phyloP scores from a whole-genome alignment of 2,888 invertebrate species.

The Patella pellucida region DNA sequence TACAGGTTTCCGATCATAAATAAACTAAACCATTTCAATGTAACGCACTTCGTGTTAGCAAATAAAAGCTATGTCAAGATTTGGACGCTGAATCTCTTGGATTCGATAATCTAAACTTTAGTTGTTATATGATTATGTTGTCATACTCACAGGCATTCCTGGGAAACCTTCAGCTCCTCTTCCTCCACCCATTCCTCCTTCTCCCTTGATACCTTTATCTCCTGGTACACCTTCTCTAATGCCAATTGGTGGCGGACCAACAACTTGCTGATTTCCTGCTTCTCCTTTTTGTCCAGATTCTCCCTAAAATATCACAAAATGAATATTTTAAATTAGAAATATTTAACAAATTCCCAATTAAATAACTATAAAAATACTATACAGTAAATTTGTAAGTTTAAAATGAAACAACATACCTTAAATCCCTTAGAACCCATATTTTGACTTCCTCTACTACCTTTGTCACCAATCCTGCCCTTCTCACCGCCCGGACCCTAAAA shows the following conservation, averaged over 20 bases:
- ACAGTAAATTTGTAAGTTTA: too few species aligned
- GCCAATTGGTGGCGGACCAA: not conserved
- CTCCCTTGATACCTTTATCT: constrained; percentile 34
- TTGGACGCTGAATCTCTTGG: too few species aligned
- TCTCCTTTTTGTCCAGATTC: constrained; percentile 38
- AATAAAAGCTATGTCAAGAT: too few species aligned
- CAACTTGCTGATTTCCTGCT: constrained; percentile 20
- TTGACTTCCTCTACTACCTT: constrained; percentile 29
- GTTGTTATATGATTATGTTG: not conserved
- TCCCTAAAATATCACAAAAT: constrained; percentile 36
- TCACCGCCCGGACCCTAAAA: constrained; percentile 23
- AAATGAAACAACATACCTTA: constrained; percentile 25
- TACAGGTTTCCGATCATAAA: too few species aligned
- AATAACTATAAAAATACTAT: too few species aligned
- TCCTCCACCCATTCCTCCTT: constrained; percentile 31
- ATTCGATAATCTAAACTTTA: not conserved
- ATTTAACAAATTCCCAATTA: not conserved
- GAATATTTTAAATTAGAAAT: not conserved
- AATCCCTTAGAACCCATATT: constrained; percentile 32
- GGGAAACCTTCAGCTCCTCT: constrained; percentile 30
- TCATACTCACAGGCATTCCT: constrained; percentile 21
- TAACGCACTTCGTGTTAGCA: too few species aligned
- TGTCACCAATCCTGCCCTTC: constrained; percentile 23
- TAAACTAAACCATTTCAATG: too few species aligned
- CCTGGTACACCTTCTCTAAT: constrained; percentile 28